Evolutionary conservation across 1,140 invertebrate species (phyloP).

Genomic region (Polypedilum pembai): DNA sequence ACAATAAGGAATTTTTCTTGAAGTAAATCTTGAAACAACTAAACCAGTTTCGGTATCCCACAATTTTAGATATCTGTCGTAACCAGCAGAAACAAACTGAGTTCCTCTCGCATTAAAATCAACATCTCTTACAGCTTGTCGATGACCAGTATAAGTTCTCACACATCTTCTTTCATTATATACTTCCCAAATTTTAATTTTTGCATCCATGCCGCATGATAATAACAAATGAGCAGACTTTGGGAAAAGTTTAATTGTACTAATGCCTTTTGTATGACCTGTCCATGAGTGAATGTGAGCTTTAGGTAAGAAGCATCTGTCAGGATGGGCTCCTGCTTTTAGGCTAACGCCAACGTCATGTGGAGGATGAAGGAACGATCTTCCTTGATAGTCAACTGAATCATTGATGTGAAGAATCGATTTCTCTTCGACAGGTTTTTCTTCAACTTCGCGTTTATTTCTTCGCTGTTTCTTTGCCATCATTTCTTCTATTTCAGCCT

Average conservation of each 20-base stretch:
- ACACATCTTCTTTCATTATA: constrained; percentile 91
- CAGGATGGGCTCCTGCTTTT: constrained; percentile 81
- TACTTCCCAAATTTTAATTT: constrained; percentile 98
- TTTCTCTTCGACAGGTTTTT: constrained; percentile 91
- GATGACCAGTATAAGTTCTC: constrained; percentile 93
- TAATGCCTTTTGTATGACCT: constrained; percentile 95
- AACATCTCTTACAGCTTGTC: constrained; percentile 93
- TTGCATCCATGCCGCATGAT: constrained; percentile 93
- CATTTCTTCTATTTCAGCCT: constrained; percentile 87
- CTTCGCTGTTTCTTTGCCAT: constrained; percentile 84
- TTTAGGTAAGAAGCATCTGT: constrained; percentile 96
- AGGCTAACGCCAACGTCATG: constrained; percentile 95
- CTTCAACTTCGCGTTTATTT: constrained; percentile 70
- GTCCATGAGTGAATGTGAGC: constrained; percentile 93
- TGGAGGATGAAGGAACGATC: constrained; percentile 89
- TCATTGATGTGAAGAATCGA: constrained; percentile 93
- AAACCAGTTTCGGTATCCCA: constrained; percentile 99
- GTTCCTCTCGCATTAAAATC: constrained; percentile 93
- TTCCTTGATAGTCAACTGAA: constrained; percentile 89
- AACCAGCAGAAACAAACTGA: constrained; percentile 88
- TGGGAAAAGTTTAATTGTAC: constrained; percentile 93
- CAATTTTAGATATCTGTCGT: constrained; percentile 90
- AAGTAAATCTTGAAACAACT: constrained; percentile 86
- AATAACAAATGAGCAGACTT: constrained; percentile 88
- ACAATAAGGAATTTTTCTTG: constrained; percentile 93